These are phyloP conservation scores for Synanceia verrucosa DNA, from an alignment of 2,797 vertebrate species.

Conservation along the genomic window DNA sequence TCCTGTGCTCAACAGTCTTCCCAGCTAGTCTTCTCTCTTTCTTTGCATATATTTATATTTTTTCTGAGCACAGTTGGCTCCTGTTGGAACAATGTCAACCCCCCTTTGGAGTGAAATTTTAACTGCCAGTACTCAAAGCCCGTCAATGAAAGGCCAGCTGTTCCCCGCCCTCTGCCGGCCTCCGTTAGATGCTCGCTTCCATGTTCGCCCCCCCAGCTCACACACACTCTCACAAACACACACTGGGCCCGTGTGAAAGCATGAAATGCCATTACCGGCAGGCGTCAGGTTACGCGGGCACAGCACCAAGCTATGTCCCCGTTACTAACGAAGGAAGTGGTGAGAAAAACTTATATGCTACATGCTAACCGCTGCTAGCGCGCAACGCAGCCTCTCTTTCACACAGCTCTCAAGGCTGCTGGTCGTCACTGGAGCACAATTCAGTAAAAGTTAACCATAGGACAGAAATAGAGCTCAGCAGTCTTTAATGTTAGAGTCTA, in stretches of 20 bases:
- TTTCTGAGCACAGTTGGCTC: constrained; percentile 53
- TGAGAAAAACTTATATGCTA: constrained; percentile 66
- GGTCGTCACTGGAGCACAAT: constrained; percentile 50
- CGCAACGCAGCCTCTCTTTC: constrained; percentile 21
- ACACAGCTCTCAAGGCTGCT: constrained; percentile 17
- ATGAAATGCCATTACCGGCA: constrained; percentile 74
- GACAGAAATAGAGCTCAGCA: constrained; percentile 72
- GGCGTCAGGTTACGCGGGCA: constrained; percentile 78
- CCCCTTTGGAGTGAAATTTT: constrained; percentile 71
- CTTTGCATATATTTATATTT: constrained; percentile 39
- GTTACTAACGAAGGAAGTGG: constrained; percentile 72
- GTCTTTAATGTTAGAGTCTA: constrained; percentile 69
- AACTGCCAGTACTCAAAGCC: constrained; percentile 76
- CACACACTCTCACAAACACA: constrained; percentile 6
- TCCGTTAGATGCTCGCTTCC: constrained; percentile 53
- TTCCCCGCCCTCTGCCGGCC: constrained; percentile 67
- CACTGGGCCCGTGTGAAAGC: constrained; percentile 69
- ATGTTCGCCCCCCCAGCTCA: background rate
- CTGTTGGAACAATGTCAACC: constrained; percentile 49
- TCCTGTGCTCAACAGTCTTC: constrained; percentile 14
- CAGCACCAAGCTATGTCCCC: constrained; percentile 70
- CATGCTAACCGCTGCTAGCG: constrained; percentile 54
- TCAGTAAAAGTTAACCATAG: constrained; percentile 73
- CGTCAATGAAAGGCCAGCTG: constrained; percentile 84
- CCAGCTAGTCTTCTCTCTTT: background rate